Percentiles rank a stretch among this genome's conserved stretches.
Evolutionary conservation across 2,888 invertebrate genomes (phyloP).

Genomic region (Minunthozetes semirufus): DNA sequence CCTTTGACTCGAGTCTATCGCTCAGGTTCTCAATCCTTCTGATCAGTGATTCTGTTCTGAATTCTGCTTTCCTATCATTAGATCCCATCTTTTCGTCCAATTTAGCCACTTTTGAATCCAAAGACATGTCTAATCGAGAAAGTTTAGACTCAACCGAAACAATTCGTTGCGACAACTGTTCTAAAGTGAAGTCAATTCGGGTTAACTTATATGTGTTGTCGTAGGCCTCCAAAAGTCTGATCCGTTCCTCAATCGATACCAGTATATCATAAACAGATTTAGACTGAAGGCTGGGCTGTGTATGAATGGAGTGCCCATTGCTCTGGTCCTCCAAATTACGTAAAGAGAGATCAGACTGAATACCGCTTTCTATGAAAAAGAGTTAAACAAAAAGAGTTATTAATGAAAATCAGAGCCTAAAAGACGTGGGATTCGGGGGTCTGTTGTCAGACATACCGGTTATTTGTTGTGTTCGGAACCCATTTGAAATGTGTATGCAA

Average conservation of each 20-base stretch:
- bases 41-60: slow-evolving; percentile 39
- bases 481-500: not conserved
- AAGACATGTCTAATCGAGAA: slow-evolving; percentile 48
- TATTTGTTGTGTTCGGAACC: not conserved
- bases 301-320: not conserved
- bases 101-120: slow-evolving; percentile 40
- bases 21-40: slow-evolving; percentile 38
- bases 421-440: too few species aligned
- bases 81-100: slow-evolving; percentile 39
- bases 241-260: slow-evolving; percentile 40
- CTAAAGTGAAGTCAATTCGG: slow-evolving; percentile 47
- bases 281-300: slow-evolving; percentile 7
- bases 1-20: slow-evolving; percentile 39
- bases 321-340: not conserved
- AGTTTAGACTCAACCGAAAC: slow-evolving; percentile 51
- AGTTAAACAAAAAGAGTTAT: not conserved
- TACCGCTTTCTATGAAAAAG: not conserved
- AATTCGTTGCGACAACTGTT: slow-evolving; percentile 50
- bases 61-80: slow-evolving; percentile 40
- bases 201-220: slow-evolving; percentile 42
- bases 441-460: too few species aligned
- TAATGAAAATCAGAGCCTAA: too few species aligned
- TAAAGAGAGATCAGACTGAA: not conserved
- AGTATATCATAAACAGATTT: slow-evolving; percentile 39
- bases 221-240: slow-evolving; percentile 39